These are phyloP conservation scores for Oostethus manadensis DNA, from an alignment of 2,113 vertebrate genomes.

Conservation along the genomic window DNA sequence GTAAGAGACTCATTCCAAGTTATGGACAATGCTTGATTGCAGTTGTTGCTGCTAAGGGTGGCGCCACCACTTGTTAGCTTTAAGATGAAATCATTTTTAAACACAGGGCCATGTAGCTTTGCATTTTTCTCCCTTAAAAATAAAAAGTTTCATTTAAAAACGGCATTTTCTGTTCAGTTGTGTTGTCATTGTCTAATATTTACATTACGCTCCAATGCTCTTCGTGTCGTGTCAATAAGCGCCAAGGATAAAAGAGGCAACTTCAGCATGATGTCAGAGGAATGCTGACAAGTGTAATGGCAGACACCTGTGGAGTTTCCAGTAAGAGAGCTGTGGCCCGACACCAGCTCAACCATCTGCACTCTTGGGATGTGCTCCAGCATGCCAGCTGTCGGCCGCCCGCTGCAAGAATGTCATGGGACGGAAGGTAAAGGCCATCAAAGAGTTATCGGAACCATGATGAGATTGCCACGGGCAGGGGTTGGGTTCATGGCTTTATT, in stretches of 20 bases:
- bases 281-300: slow-evolving; percentile 8
- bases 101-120: too few relatives aligned
- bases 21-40: too few relatives aligned
- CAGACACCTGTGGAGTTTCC: slow-evolving; percentile 47
- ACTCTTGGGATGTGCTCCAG: slow-evolving; percentile 36
- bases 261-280: background rate
- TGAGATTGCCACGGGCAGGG: slow-evolving; percentile 5
- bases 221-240: background rate
- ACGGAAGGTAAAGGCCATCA: slow-evolving; percentile 4
- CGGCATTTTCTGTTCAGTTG: too few relatives aligned
- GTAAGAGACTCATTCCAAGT: too few relatives aligned
- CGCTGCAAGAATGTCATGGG: slow-evolving; percentile 23
- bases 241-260: background rate
- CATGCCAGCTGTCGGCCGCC: slow-evolving; percentile 40
- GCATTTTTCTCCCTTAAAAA: too few relatives aligned
- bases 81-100: too few relatives aligned
- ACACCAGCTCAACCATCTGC: slow-evolving; percentile 49
- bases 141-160: too few relatives aligned
- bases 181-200: too few relatives aligned
- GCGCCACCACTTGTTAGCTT: too few relatives aligned
- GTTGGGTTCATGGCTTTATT: slow-evolving; percentile 3
- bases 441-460: slow-evolving; percentile 14
- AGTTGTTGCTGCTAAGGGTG: too few relatives aligned
- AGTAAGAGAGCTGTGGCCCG: slow-evolving; percentile 42
- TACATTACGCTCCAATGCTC: too few relatives aligned